Percentiles rank a stretch among this genome's conserved stretches.
Conservation (phyloP, 2,888 invertebrate species). For the Cactoblastis cactorum region DNA sequence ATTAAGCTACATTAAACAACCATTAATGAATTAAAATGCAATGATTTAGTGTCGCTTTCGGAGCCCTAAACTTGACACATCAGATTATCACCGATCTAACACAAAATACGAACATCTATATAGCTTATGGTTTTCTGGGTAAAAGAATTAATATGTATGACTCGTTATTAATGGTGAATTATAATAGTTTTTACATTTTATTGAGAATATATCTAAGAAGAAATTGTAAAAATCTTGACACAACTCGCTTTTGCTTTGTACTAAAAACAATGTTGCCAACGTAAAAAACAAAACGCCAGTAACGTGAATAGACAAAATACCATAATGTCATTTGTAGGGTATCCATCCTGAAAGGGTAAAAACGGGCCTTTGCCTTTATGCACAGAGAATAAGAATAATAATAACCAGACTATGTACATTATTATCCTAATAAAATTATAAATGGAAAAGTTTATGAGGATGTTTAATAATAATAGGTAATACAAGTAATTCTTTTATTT, state of each 20-base stretch:
- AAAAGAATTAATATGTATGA: background rate
- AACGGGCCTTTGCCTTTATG: no score
- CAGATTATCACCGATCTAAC: constrained; percentile 41
- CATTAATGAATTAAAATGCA: constrained; percentile 42
- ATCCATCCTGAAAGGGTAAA: no score
- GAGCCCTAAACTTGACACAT: constrained; percentile 65
- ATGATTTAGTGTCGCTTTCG: constrained; percentile 58
- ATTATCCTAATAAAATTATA: no score
- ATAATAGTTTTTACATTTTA: constrained; percentile 36
- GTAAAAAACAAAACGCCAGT: constrained; percentile 28
- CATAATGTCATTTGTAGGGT: no score
- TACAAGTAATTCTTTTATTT: no score
- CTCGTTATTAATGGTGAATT: background rate
- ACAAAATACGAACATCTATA: constrained; percentile 10
- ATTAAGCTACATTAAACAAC: constrained; percentile 32
- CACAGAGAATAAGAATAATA: no score
- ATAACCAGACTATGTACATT: no score
- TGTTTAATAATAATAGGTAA: no score
- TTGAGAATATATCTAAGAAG: constrained; percentile 43
- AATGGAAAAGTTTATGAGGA: no score
- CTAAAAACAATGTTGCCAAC: constrained; percentile 43
- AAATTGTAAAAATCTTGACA: constrained; percentile 70
- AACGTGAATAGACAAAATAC: constrained; percentile 14
- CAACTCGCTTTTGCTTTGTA: constrained; percentile 73
- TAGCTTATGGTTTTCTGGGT: background rate